Base-by-base conservation (phyloP, 2,888 invertebrate genomes). In the Drosophila dives region DNA sequence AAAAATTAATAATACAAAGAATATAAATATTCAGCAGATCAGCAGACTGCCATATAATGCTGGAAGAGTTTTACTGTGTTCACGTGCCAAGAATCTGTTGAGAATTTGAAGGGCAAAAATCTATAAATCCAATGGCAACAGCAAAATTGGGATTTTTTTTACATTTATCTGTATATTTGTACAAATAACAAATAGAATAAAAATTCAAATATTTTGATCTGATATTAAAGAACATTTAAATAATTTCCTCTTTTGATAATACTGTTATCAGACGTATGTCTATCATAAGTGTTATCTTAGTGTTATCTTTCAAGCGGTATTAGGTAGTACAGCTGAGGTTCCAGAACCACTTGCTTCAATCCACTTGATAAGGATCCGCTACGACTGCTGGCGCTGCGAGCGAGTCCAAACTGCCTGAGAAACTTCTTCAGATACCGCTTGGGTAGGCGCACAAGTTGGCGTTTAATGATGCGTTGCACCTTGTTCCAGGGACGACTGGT, bases 391-490 rank as follows among this genome's bases (percentile, higher is more conserved):
- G 26, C 32, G 26, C 75, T 81, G 23, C 86, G 74, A 1, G 81
- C 84, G n/a, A 89, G 20, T 6, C 89, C 89, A 8, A 85, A 77
- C 20, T 79, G 78, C 7, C 76, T 63, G 0, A 88, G 74, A 1
- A 89, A 60, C 54, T 79, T 86, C 50, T 80, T 84, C 0, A 89
- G 74, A 58, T 89, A 89, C 1, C 86, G 72, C 26, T 76, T 83
- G 34, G 89, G 88, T n/a, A 85, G 65, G 38, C 83, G 80, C 12
- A 87, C 67, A 63, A 89, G 32, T 42, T 89, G 90, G 2, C 90
- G 80, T 1, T 75, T 71, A 2, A 89, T 74, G 33, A 90, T 80
- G 20, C 89, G 83, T 51, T 87, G 84, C 23, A 90, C 67, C 51
- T 68, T 77, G 33, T 77, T 83, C 90, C 90, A 89, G 15, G 87